These are phyloP conservation scores for Ophion costatus DNA, from an alignment of 2,888 invertebrate species.

Conservation along the genomic window DNA sequence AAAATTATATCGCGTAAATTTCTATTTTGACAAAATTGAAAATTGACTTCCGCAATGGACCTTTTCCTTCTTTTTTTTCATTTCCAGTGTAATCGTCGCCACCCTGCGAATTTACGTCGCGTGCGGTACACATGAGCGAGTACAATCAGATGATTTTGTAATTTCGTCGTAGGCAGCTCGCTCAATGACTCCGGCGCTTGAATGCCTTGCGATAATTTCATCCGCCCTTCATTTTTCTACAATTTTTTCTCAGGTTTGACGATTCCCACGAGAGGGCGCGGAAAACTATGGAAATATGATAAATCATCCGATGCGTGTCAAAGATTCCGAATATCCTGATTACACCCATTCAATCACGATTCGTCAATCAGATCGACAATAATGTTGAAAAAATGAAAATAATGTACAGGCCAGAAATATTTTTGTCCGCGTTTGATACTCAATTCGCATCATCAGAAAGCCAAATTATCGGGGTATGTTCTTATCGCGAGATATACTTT, in stretches of 20 bases:
- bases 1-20: too few species aligned
- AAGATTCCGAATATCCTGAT: constrained; percentile 14
- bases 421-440: neutral
- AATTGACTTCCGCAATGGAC: too few species aligned
- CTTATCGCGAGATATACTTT: too few species aligned
- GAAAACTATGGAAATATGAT: constrained; percentile 5
- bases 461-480: too few species aligned
- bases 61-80: too few species aligned
- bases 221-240: neutral
- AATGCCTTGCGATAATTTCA: neutral
- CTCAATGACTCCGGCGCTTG: neutral
- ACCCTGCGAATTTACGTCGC: too few species aligned
- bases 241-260: neutral
- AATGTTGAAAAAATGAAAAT: constrained; percentile 5
- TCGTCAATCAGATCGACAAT: constrained; percentile 5
- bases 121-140: too few species aligned
- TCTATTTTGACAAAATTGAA: too few species aligned
- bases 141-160: neutral
- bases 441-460: too few species aligned
- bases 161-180: neutral
- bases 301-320: constrained; percentile 5
- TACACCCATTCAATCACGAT: constrained; percentile 15
- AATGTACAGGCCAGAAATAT: constrained; percentile 11
- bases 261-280: neutral
- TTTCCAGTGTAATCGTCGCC: too few species aligned